Evolutionary conservation across 2,113 vertebrate genomes (phyloP).

Genomic region (Callopanchax toddi): DNA sequence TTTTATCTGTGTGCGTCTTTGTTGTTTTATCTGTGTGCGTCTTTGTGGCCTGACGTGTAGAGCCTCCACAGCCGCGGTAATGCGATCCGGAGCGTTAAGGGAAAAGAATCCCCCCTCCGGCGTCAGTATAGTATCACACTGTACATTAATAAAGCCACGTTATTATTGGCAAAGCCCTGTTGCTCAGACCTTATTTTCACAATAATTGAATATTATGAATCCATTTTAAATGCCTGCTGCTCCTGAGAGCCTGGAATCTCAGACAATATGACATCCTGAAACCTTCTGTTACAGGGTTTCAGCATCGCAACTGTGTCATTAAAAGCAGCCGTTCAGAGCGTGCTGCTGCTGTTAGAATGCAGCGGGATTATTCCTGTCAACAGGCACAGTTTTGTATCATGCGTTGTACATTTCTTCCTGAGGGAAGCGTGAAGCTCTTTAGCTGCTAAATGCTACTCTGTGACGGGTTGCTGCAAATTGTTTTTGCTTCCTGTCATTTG

Average conservation of each 20-base stretch:
- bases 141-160: slow-evolving; percentile 40
- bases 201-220: slow-evolving; percentile 37
- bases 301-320: not conserved
- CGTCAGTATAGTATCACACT: slow-evolving; percentile 34
- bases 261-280: slow-evolving; percentile 9
- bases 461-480: slow-evolving; percentile 2
- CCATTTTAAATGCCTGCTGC: slow-evolving; percentile 20
- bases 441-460: not conserved
- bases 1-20: slow-evolving; percentile 21
- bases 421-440: not conserved
- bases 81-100: slow-evolving; percentile 4
- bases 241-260: slow-evolving; percentile 12
- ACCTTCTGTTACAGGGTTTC: not conserved
- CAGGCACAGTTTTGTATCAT: not conserved
- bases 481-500: not conserved
- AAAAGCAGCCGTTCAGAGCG: not conserved
- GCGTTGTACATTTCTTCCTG: not conserved
- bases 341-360: not conserved
- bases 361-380: not conserved
- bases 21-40: slow-evolving; percentile 16
- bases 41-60: slow-evolving; percentile 14
- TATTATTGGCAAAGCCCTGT: slow-evolving; percentile 36
- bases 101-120: slow-evolving; percentile 37
- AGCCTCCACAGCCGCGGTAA: slow-evolving; percentile 1
- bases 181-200: slow-evolving; percentile 42